Conservation (phyloP, 1,140 invertebrate species). For the Panagrolaimus sp. region DNA sequence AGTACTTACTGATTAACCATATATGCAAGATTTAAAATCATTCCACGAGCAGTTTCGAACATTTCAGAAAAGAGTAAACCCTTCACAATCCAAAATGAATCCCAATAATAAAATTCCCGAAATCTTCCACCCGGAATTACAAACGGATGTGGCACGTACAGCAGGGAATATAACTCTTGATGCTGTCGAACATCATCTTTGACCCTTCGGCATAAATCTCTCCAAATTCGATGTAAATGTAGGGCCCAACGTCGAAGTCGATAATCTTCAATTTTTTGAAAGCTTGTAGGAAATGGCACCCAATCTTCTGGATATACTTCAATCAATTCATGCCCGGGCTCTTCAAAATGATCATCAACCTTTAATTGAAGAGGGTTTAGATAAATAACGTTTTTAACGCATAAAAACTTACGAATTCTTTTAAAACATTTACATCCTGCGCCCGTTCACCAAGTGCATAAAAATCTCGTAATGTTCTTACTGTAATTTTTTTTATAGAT, state of each 20-base stretch:
- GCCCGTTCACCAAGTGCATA: conserved; percentile 61
- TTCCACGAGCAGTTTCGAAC: conserved; percentile 71
- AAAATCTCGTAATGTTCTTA: conserved; percentile 47
- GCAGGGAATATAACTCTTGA: conserved; percentile 70
- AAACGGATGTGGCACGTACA: conserved; percentile 79
- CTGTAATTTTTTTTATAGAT: conserved; percentile 27
- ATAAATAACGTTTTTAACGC: no score
- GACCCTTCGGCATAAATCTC: conserved; percentile 68
- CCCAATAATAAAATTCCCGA: conserved; percentile 81
- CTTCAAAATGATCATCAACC: conserved; percentile 64
- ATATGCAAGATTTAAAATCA: conserved; percentile 63
- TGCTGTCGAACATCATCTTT: conserved; percentile 71
- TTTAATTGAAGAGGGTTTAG: no score
- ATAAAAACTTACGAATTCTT: conserved; percentile 28
- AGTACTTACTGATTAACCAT: conserved; percentile 42
- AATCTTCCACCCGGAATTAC: conserved; percentile 88
- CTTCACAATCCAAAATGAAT: conserved; percentile 84
- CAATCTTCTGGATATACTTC: conserved; percentile 47
- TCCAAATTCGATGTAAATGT: conserved; percentile 69
- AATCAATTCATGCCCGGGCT: conserved; percentile 57
- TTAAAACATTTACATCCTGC: conserved; percentile 67
- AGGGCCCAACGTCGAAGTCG: conserved; percentile 62
- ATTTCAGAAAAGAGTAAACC: conserved; percentile 76
- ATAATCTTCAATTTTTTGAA: conserved; percentile 66
- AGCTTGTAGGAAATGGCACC: conserved; percentile 47